Evolutionary conservation across 2,888 invertebrate species (phyloP), one percentile per base, ranked within the genome.

Genomic region (Stenolophus ochropezus): DNA sequence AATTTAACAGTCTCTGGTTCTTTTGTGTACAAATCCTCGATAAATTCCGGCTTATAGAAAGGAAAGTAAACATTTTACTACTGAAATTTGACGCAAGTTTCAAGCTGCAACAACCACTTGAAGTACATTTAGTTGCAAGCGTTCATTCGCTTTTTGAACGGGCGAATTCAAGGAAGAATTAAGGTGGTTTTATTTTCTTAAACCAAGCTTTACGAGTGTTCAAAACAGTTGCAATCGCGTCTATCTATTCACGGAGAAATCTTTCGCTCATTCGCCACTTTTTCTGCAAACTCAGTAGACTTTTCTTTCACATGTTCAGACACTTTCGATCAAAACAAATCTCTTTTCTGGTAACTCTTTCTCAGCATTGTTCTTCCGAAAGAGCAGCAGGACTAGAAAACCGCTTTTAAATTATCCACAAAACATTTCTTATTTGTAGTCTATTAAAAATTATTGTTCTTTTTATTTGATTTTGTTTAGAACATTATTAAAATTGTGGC

Each of bases 171-270:
- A 42, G 65, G 4, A 16, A 69, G 69, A 42, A 69, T 69, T 69
- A 69, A 69, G 69, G 11, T 69, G 69, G 69, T 69, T 42, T 69
- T 69, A 69, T 69, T 33, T 65, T 69, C 69, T 18, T 42, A 61
- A 11, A 18, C 42, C 2, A 69, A 69, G 69, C 69, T 69, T 47
- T 47, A 69, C 69, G 69, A 69, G 69, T 47, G 33, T 69, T 69
- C 69, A 69, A 69, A 69, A 69, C 42, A 69, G 69, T 69, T 69
- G 69, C 69, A 69, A 69, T 69, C 42, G 69, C 42, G 69, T 42
- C 69, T 47, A 69, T 69, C 69, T 69, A 69, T 69, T 69, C 69
- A 69, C 33, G 33, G 18, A 18, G 69, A 69, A 69, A 69, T 69
- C 69, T 69, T 69, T 69, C 33, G 8, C 69, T 69, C 69, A 69